Conservation (phyloP, 23 tunicate genomes). For the Oikopleura albicans region DNA sequence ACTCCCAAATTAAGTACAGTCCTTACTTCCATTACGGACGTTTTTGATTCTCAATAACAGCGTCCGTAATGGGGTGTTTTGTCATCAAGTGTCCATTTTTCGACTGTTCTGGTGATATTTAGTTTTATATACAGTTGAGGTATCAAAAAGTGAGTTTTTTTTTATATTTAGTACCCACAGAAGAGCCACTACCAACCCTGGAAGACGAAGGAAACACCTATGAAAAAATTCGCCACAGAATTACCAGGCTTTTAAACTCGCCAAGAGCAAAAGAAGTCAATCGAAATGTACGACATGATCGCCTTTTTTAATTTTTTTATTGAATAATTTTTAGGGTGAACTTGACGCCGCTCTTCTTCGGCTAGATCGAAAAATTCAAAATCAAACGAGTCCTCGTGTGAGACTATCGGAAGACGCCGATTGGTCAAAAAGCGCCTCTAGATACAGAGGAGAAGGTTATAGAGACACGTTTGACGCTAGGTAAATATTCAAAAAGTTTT, state of each 20-base stretch:
- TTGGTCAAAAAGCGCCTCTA: conserved; percentile 1
- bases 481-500: not conserved
- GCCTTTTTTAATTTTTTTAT: not conserved
- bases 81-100: no score
- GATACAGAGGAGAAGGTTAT: not conserved
- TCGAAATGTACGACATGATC: not conserved
- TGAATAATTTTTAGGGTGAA: not conserved
- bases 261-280: conserved; percentile 33
- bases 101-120: no score
- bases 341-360: not conserved
- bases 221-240: conserved; percentile 74
- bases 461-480: conserved; percentile 1
- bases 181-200: not conserved
- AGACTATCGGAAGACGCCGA: not conserved
- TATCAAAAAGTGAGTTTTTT: no score
- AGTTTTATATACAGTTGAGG: no score
- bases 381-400: not conserved
- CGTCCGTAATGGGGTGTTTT: no score
- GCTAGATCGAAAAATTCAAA: not conserved
- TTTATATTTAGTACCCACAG: no score
- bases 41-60: no score
- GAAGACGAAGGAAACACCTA: conserved; percentile 20
- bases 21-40: no score
- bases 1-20: no score
- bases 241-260: conserved; percentile 38